These are phyloP conservation scores for Nysson spinosus DNA, from an alignment of 2,888 invertebrate genomes.

Conservation along the genomic window DNA sequence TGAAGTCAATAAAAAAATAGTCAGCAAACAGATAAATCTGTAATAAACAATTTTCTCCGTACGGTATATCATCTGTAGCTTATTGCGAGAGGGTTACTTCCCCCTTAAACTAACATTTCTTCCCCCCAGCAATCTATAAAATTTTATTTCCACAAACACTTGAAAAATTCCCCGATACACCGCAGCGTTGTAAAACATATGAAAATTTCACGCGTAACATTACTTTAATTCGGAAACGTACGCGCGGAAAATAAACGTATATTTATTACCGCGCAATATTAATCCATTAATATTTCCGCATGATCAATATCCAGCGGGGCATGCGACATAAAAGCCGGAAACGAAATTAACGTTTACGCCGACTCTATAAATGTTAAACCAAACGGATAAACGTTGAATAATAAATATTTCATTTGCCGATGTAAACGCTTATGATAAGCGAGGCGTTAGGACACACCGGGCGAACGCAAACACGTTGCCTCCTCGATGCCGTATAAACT, in stretches of 20 bases:
- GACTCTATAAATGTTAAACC: background rate
- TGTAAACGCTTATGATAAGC: too few relatives aligned
- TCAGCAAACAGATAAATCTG: conserved; percentile 28
- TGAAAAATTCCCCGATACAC: background rate
- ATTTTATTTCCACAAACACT: background rate
- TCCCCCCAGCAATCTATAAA: background rate
- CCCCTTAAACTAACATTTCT: background rate
- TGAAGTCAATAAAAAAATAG: conserved; percentile 19
- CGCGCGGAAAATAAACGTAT: too few relatives aligned
- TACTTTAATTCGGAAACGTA: background rate
- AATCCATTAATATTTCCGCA: background rate
- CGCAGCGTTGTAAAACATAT: background rate
- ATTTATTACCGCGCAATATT: too few relatives aligned
- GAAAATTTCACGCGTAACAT: background rate
- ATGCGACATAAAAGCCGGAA: background rate
- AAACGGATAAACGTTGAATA: too few relatives aligned
- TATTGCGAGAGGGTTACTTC: conserved; percentile 8
- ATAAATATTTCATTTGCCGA: too few relatives aligned
- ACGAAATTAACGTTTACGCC: background rate
- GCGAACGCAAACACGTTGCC: background rate
- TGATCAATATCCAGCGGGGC: background rate
- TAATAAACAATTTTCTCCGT: conserved; percentile 35
- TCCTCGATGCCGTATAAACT: background rate
- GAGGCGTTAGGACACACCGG: too few relatives aligned
- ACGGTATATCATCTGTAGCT: conserved; percentile 18